Evolutionary conservation across 2,113 vertebrate species (phyloP), one percentile per base, ranked within the genome.

Genomic region (Tetrao urogallus): DNA sequence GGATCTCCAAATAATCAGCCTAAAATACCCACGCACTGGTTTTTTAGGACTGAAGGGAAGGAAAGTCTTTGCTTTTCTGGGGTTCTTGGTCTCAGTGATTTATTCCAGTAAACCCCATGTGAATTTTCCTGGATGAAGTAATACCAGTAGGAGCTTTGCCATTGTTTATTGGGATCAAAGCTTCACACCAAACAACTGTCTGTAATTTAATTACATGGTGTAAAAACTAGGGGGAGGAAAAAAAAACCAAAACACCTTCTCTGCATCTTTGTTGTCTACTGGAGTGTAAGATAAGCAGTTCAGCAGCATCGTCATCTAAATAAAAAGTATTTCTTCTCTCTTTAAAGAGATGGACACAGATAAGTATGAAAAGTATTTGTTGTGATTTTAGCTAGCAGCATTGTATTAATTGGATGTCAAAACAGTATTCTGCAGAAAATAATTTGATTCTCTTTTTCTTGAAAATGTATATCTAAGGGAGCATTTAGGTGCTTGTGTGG

Each of bases 401-500:
- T 34, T 0, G 0, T 32, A n/a, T 11, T 56, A 10, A 57, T 16
- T 1, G 5, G 30, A 45, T 15, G 10, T 34, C 5, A 21, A 54
- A 52, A 71, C 18, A 74, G 22, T 47, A 36, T 22, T 7, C 25
- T 30, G 60, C 12, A 72, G 76, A 64, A 87, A 84, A 40, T 61
- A 56, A 60, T 10, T 83, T 43, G 21, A 34, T 12, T n/a, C 28
- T 54, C 8, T 50, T 91, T 70, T 80, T 56, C n/a, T 87, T 78
- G 28, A 70, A 32, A 74, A 67, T 25, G 3, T 54, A 43, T 76
- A 91, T 73, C 60, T 89, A 93, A 85, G 25, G 27, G 21, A 64
- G 5, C 30, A 50, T 48, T 66, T 63, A 75, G 50, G 32, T 9
- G 80, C 11, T 76, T 76, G 28, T 0, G 8, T 30, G 28, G 61